These are phyloP conservation scores for Petrolisthes cinctipes DNA, from an alignment of 2,888 invertebrate genomes.

Conservation along the genomic window DNA sequence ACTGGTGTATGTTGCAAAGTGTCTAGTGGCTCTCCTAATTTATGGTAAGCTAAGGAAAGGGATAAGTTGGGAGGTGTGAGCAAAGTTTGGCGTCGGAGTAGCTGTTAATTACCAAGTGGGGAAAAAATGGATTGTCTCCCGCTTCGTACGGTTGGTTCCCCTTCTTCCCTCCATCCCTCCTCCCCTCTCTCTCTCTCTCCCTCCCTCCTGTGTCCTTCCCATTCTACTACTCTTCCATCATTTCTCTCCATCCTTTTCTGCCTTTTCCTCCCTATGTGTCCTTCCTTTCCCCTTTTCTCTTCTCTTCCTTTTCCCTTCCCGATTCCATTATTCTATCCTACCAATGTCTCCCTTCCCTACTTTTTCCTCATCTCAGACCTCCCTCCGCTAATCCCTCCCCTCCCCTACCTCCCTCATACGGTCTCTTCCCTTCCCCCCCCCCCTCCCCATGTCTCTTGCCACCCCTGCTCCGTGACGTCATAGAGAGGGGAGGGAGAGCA, in stretches of 20 bases:
- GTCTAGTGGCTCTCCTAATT: too few species aligned
- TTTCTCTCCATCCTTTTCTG: background rate
- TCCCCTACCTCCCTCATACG: background rate
- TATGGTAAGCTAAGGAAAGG: background rate
- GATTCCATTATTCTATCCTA: background rate
- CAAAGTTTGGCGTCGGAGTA: background rate
- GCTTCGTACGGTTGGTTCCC: conserved; percentile 16
- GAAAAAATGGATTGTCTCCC: background rate
- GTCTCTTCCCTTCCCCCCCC: background rate
- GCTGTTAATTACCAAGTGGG: conserved; percentile 9
- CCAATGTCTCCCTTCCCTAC: background rate
- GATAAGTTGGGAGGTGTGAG: background rate
- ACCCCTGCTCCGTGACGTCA: conserved; percentile 32
- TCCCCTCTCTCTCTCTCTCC: background rate
- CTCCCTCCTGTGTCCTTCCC: background rate
- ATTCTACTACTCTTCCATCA: background rate
- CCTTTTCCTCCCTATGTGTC: background rate
- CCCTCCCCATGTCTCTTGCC: background rate
- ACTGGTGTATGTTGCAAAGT: too few species aligned
- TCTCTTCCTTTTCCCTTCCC: background rate
- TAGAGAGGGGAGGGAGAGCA: conserved; percentile 17
- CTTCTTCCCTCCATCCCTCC: background rate
- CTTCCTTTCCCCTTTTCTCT: background rate
- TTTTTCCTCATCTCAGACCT: background rate
- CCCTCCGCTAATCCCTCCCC: background rate